phyloP scores from a whole-genome alignment of 1,140 invertebrate species.

The Leptopilina boulardi region DNA sequence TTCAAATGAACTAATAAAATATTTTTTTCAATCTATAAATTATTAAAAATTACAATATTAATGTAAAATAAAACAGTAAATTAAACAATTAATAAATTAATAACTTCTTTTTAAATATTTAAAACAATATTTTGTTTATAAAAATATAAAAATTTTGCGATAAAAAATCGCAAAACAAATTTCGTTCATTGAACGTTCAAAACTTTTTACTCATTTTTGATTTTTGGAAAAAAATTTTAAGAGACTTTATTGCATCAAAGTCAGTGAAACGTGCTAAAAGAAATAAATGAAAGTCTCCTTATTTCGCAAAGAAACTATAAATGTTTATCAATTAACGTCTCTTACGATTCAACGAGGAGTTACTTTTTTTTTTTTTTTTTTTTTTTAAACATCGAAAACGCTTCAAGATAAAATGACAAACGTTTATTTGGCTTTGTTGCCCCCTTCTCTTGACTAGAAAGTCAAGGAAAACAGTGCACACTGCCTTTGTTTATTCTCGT shows the following conservation, averaged over 20 bases:
- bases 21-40: too few relatives aligned
- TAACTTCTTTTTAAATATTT: too few relatives aligned
- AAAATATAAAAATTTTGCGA: too few relatives aligned
- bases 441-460: slow-evolving; percentile 12
- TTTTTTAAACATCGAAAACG: neutral
- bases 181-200: too few relatives aligned
- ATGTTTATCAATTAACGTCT: slow-evolving; percentile 33
- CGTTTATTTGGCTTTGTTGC: slow-evolving; percentile 36
- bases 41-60: too few relatives aligned
- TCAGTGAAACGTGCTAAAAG: neutral
- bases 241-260: slow-evolving; percentile 14
- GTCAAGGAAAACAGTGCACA: slow-evolving; percentile 35
- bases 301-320: slow-evolving; percentile 3
- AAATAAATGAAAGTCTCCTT: slow-evolving; percentile 14
- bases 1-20: too few relatives aligned
- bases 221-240: too few relatives aligned
- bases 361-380: neutral
- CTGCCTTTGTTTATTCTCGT: slow-evolving; percentile 45
- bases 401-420: slow-evolving; percentile 9
- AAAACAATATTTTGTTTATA: too few relatives aligned
- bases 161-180: too few relatives aligned
- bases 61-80: too few relatives aligned
- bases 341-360: slow-evolving; percentile 15
- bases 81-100: too few relatives aligned
- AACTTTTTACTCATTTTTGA: too few relatives aligned